Evolutionary conservation across 2,888 invertebrate species (phyloP).

Genomic region (Netelia melanura): DNA sequence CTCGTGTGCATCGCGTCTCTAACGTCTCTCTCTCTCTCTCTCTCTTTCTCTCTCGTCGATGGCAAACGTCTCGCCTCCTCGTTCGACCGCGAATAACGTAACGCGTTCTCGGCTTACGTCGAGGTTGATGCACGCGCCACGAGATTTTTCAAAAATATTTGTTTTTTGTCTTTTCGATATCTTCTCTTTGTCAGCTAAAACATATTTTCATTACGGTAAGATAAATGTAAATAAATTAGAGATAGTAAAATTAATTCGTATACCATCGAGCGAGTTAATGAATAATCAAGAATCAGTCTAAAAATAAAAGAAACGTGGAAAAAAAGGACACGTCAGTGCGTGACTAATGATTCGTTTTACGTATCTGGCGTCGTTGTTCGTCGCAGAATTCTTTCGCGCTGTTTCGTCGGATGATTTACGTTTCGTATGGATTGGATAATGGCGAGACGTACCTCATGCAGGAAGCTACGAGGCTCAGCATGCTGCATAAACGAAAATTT

Average conservation of each 20-base stretch:
- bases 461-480: slow-evolving; percentile 33
- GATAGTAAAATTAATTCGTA: background rate
- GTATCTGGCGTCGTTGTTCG: background rate
- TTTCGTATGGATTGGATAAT: slow-evolving; percentile 5
- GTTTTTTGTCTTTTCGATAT: too few species aligned
- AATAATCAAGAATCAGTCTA: background rate
- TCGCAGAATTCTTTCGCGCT: slow-evolving; percentile 21
- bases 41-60: slow-evolving; percentile 33
- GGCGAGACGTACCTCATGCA: slow-evolving; percentile 39
- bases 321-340: slow-evolving; percentile 16
- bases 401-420: slow-evolving; percentile 39
- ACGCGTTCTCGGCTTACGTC: slow-evolving; percentile 54
- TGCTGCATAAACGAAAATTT: slow-evolving; percentile 4
- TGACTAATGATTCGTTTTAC: slow-evolving; percentile 16
- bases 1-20: slow-evolving; percentile 32
- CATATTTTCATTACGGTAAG: too few species aligned
- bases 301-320: background rate
- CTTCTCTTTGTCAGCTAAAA: too few species aligned
- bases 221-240: background rate
- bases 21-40: background rate
- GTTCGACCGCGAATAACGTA: slow-evolving; percentile 55
- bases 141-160: slow-evolving; percentile 7
- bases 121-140: slow-evolving; percentile 64
- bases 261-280: background rate
- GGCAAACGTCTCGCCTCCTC: slow-evolving; percentile 48